Evolutionary conservation across 2,113 vertebrate genomes (phyloP).

Genomic region (Cochlearius cochlearius): DNA sequence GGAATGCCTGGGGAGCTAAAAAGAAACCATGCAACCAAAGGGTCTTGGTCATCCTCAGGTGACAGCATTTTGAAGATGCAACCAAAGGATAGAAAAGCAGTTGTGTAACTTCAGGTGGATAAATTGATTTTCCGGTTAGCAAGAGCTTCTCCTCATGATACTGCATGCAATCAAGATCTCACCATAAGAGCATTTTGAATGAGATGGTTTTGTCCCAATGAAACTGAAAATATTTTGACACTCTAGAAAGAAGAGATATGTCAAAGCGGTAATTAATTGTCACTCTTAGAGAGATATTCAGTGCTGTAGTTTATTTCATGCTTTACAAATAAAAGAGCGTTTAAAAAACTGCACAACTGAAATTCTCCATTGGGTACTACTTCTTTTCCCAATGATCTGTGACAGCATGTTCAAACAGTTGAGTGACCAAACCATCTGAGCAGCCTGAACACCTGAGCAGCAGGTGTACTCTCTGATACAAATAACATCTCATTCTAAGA

Average conservation of each 20-base stretch:
- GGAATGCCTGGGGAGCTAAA: neutral
- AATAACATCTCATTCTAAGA: neutral
- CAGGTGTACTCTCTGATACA: neutral
- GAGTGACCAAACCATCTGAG: neutral
- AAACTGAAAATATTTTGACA: constrained; percentile 19
- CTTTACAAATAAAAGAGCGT: neutral
- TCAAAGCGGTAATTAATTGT: neutral
- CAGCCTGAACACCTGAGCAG: neutral
- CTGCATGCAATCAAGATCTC: neutral
- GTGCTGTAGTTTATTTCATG: neutral
- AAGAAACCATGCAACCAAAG: neutral
- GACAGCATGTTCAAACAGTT: neutral
- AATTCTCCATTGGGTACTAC: neutral
- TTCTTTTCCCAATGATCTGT: neutral
- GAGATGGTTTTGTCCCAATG: neutral
- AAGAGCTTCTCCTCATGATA: neutral
- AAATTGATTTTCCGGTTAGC: neutral
- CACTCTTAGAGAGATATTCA: neutral
- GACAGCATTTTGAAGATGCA: neutral
- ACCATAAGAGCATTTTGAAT: neutral
- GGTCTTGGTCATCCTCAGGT: neutral
- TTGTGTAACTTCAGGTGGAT: neutral
- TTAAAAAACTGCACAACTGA: neutral
- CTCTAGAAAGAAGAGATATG: neutral
- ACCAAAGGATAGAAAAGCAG: neutral